Conservation (phyloP, 2,113 vertebrate genomes). For the Silurus meridionalis region DNA sequence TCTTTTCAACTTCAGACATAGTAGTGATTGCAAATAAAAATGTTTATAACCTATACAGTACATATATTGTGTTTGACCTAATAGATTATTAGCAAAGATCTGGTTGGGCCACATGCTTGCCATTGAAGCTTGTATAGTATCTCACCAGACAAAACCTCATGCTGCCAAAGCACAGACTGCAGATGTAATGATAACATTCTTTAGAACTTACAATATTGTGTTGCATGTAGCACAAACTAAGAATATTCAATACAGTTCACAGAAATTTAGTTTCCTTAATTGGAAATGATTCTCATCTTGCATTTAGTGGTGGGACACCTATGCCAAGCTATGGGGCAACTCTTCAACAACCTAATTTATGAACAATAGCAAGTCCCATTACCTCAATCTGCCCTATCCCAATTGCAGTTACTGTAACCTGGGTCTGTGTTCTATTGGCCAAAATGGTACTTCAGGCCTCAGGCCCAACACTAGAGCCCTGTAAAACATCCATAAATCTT, state of each 20-base stretch:
- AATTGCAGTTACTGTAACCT: not conserved
- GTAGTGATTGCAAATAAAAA: not conserved
- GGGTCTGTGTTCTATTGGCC: not conserved
- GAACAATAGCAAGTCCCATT: not conserved
- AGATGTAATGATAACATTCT: not conserved
- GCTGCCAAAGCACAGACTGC: not conserved
- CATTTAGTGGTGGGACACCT: not conserved
- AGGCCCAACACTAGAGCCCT: no score
- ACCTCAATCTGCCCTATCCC: not conserved
- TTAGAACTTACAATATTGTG: not conserved
- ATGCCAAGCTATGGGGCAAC: not conserved
- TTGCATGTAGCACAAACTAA: not conserved
- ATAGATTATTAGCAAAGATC: not conserved
- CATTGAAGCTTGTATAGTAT: not conserved
- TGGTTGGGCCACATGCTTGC: not conserved
- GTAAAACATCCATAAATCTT: no score
- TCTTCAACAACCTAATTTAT: not conserved
- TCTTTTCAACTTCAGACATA: not conserved
- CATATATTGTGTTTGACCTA: not conserved
- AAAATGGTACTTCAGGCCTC: not conserved
- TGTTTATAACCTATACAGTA: not conserved
- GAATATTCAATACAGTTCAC: not conserved
- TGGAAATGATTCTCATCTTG: not conserved
- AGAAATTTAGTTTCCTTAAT: not conserved
- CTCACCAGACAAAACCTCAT: not conserved